These are phyloP conservation scores for Platichthys stellatus DNA, from an alignment of 2,113 vertebrate genomes.

Conservation along the genomic window DNA sequence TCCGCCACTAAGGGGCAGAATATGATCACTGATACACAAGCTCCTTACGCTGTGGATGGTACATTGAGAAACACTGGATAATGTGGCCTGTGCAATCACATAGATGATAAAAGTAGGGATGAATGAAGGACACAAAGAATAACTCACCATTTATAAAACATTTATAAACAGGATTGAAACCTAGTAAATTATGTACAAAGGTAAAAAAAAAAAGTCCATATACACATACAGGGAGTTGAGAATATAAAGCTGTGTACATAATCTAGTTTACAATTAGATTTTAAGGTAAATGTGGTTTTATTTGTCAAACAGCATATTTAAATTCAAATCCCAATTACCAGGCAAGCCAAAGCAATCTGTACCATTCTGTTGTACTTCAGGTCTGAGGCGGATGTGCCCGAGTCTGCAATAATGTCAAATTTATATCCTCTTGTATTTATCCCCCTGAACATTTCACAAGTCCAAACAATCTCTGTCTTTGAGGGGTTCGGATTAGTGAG, in stretches of 20 bases:
- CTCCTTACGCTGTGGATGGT: slow-evolving; percentile 13
- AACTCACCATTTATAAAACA: neutral
- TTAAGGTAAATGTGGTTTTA: neutral
- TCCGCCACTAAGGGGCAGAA: slow-evolving; percentile 85
- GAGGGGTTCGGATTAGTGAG: slow-evolving; percentile 52
- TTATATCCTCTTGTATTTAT: slow-evolving; percentile 38
- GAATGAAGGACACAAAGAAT: neutral
- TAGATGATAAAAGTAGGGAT: neutral
- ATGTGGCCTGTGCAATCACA: neutral
- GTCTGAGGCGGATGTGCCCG: slow-evolving; percentile 1
- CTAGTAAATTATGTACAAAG: neutral
- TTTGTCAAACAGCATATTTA: neutral
- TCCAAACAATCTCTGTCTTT: slow-evolving; percentile 59
- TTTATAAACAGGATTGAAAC: neutral
- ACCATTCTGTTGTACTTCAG: too few relatives aligned
- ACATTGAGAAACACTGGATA: slow-evolving; percentile 16
- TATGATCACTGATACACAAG: slow-evolving; percentile 76
- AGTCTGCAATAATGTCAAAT: slow-evolving; percentile 23
- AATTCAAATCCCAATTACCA: neutral
- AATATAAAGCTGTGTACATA: neutral
- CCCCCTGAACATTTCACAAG: slow-evolving; percentile 52
- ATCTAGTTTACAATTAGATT: neutral
- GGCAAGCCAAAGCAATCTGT: too few relatives aligned
- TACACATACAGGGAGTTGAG: neutral
- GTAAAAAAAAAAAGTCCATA: neutral